phyloP scores from a whole-genome alignment of 2,797 vertebrate genomes.

The Emydoidea blandingii region DNA sequence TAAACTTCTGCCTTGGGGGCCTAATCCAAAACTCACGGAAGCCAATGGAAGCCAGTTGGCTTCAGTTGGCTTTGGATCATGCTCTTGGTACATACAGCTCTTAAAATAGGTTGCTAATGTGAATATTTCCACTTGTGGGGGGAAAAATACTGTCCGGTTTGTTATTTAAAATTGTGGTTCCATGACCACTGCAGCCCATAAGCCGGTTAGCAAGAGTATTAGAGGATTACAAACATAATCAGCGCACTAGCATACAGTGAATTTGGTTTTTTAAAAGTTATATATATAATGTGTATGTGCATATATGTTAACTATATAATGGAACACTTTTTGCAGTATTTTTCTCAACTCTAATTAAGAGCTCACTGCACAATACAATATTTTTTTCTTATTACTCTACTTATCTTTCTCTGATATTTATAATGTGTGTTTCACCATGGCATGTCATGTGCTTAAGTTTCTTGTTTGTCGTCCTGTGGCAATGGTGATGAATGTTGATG shows the following conservation, averaged over 20 bases:
- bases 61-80: not conserved
- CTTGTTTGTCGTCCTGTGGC: not conserved
- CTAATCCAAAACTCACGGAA: accelerated
- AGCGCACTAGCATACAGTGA: not conserved
- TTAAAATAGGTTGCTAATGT: not conserved
- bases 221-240: not conserved
- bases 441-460: not conserved
- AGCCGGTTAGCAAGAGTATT: not conserved
- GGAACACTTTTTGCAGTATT: not conserved
- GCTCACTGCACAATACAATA: not conserved
- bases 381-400: not conserved
- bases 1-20: accelerated
- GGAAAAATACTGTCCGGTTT: not conserved
- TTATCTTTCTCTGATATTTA: not conserved
- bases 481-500: not conserved
- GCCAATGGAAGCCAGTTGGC: not conserved
- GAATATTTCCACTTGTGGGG: not conserved
- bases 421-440: not conserved
- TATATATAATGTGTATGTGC: not conserved
- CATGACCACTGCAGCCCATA: not conserved
- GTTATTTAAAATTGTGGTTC: not conserved
- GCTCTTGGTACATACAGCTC: not conserved
- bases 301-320: not conserved
- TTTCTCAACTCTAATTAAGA: not conserved
- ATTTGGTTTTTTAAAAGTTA: not conserved